These are phyloP conservation scores for Craterocephalus amniculus DNA, from an alignment of 2,797 vertebrate genomes.

Conservation along the genomic window DNA sequence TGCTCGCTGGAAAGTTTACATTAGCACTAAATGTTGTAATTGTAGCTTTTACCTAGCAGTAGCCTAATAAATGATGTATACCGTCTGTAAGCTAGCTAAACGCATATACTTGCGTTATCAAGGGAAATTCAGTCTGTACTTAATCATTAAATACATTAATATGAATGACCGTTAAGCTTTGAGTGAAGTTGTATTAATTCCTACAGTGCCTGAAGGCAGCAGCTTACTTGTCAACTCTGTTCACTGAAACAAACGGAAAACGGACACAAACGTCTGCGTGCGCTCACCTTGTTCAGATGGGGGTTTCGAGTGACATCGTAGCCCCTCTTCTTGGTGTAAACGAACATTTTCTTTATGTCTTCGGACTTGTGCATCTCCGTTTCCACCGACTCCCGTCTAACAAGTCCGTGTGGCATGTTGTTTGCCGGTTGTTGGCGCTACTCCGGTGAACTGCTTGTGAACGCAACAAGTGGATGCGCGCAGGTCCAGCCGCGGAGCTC, in stretches of 20 bases:
- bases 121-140: accelerated
- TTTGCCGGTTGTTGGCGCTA: slow-evolving; percentile 42
- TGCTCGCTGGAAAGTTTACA: neutral
- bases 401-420: slow-evolving; percentile 74
- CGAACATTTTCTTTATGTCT: slow-evolving; percentile 67
- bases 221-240: slow-evolving; percentile 22
- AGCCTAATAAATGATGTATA: neutral
- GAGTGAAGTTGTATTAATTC: neutral
- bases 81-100: neutral
- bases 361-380: slow-evolving; percentile 79
- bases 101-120: accelerated
- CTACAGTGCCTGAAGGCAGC: slow-evolving; percentile 54
- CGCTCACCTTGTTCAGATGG: slow-evolving; percentile 90
- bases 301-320: slow-evolving; percentile 90
- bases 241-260: slow-evolving; percentile 31
- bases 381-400: slow-evolving; percentile 77
- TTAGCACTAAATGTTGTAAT: neutral
- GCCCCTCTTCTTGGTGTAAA: slow-evolving; percentile 89
- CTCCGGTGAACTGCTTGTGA: slow-evolving; percentile 51
- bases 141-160: neutral
- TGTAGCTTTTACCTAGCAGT: neutral
- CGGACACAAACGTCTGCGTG: neutral
- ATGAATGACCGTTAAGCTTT: neutral
- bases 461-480: slow-evolving; percentile 77
- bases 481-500: slow-evolving; percentile 25